Evolutionary conservation across 92 coral and sea anemone species (phyloP), one percentile per base, ranked within the genome.

Genomic region (Porites divaricata): DNA sequence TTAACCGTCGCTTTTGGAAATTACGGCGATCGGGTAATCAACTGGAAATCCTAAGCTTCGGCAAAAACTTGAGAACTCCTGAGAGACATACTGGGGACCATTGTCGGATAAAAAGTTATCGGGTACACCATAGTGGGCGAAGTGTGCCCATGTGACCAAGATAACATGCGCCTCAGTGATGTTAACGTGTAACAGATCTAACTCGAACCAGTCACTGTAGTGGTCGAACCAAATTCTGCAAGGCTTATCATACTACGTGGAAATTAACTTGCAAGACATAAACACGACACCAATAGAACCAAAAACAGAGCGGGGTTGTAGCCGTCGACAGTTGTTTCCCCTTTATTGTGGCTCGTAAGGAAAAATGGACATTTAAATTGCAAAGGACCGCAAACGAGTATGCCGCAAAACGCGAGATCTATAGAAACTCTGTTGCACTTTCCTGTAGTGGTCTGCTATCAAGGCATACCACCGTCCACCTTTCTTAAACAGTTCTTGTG

Each of bases 131-230:
- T 79, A 79, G 48, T 6, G 63, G 13, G 83, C 59, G 15, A 62
- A 59, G 72, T 69, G 77, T 48, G 77, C 75, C 81, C 67, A 65
- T 62, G 81, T 74, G 21, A 83, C 87, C 63, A 74, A 83, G 61
- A 83, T 83, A 49, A 83, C 80, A 83, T 74, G 24, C 24, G 72
- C 80, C 13, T 81, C 63, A 72, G 58, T 74, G 48, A 83, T 83
- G 63, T 83, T 63, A 4, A 73, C 68, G 28, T 81, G 52, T 23
- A 81, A 25, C 81, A 26, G 54, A 25, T 77, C 81, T 45, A 77
- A 69, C 50, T 77, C 70, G 63, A 77, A 77, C 41, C 85, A 26
- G 35, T 81, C 76, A 72, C 23, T 81, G 75, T 81, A 81, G 77
- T 28, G 35, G 35, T 28, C 35, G 3, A 28, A 28, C 35, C 35